Conservation (phyloP, 1,140 invertebrate genomes). For the Drosophila busckii region DNA sequence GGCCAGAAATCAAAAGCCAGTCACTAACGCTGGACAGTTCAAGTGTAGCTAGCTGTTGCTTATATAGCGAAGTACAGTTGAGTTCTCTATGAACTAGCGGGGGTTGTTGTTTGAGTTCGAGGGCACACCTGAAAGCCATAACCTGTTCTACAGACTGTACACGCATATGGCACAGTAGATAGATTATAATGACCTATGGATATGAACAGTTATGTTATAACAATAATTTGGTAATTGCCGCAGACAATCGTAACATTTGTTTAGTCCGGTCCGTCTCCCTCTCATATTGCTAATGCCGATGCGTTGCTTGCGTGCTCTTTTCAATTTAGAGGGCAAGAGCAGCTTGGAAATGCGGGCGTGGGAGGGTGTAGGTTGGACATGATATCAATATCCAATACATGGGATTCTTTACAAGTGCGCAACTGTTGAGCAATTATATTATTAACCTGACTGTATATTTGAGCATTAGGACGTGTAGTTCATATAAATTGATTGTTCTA, state of each 20-base stretch:
- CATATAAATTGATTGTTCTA: too few relatives aligned
- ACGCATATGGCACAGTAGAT: conserved; percentile 67
- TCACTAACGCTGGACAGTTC: conserved; percentile 34
- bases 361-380: conserved; percentile 10
- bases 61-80: conserved; percentile 47
- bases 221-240: conserved; percentile 76
- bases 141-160: conserved; percentile 56
- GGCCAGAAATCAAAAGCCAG: conserved; percentile 69
- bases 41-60: conserved; percentile 42
- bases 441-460: too few relatives aligned
- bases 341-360: conserved; percentile 20
- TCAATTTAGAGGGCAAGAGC: conserved; percentile 57
- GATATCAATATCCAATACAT: conserved; percentile 18
- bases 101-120: conserved; percentile 30
- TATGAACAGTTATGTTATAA: conserved; percentile 64
- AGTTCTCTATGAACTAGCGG: conserved; percentile 45
- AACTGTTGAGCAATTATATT: conserved; percentile 58
- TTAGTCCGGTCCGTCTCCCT: conserved; percentile 3
- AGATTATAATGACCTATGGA: conserved; percentile 65
- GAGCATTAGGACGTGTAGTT: too few relatives aligned
- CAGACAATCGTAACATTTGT: conserved; percentile 74
- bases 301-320: conserved; percentile 60
- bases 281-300: conserved; percentile 6
- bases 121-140: conserved; percentile 68
- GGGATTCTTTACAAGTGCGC: conserved; percentile 50